A percentile compares a stretch with the other conserved stretches of the same genome.
Evolutionary conservation across 1,140 invertebrate genomes (phyloP).

Genomic region (Bradysia coprophila): DNA sequence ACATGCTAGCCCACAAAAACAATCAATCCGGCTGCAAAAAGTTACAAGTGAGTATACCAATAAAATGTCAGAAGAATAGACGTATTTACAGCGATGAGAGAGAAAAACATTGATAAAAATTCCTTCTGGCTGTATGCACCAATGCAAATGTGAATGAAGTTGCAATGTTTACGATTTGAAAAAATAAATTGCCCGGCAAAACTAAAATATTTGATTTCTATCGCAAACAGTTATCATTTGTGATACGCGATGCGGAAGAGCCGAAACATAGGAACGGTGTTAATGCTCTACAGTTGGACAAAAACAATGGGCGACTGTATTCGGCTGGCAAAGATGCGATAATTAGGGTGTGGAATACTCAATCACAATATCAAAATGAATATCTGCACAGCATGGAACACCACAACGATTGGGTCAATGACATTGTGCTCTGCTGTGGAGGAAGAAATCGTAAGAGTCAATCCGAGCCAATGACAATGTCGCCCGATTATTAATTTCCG

Average conservation of each 20-base stretch:
- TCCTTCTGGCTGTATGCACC: slow-evolving; percentile 1
- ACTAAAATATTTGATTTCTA: slow-evolving; percentile 6
- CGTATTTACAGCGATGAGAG: no score
- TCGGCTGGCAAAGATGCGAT: slow-evolving; percentile 95
- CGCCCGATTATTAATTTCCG: background rate
- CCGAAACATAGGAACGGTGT: slow-evolving; percentile 85
- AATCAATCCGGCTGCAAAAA: slow-evolving; percentile 40
- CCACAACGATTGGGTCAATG: slow-evolving; percentile 99
- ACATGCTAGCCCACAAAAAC: slow-evolving; percentile 23
- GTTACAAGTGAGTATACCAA: no score
- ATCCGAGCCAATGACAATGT: no score
- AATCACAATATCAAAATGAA: slow-evolving; percentile 41
- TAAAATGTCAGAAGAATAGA: no score
- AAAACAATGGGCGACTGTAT: slow-evolving; percentile 71
- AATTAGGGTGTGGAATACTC: slow-evolving; percentile 85
- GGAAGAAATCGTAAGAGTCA: slow-evolving; percentile 68
- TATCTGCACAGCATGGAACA: slow-evolving; percentile 94
- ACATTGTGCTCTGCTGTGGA: slow-evolving; percentile 93
- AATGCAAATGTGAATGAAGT: background rate
- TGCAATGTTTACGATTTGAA: background rate
- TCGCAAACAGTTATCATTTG: slow-evolving; percentile 76
- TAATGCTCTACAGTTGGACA: slow-evolving; percentile 89
- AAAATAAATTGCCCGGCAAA: slow-evolving; percentile 3
- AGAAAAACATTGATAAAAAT: slow-evolving; percentile 10
- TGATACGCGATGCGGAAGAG: slow-evolving; percentile 93